phyloP scores from a whole-genome alignment of 1,140 invertebrate genomes.

The Caenorhabditis briggsae region DNA sequence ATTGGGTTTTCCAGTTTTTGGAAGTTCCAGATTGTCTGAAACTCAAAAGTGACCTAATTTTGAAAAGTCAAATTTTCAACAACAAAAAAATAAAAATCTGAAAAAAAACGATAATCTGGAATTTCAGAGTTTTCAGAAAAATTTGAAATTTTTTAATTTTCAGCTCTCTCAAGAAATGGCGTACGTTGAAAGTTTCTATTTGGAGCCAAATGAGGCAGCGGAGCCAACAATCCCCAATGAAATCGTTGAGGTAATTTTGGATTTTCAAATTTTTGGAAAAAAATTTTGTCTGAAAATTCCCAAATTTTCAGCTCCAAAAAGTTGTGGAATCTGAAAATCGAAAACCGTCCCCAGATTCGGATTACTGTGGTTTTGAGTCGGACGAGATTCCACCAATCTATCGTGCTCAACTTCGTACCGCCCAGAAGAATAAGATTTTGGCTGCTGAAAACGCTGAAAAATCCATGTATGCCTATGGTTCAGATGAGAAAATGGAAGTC shows the following conservation, averaged over 20 bases:
- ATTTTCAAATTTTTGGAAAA: no score
- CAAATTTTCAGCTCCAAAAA: background rate
- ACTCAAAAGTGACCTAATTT: no score
- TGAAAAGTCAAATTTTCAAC: no score
- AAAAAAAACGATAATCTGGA: no score
- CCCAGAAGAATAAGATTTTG: background rate
- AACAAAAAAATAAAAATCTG: no score
- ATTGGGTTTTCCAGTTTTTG: no score
- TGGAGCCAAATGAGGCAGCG: background rate
- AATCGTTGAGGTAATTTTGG: background rate
- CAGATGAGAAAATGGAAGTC: background rate
- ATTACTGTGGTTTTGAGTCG: slow-evolving; percentile 38
- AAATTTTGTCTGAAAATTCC: background rate
- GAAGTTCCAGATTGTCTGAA: background rate
- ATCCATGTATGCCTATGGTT: background rate
- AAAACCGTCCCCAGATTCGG: background rate
- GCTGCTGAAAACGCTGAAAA: slow-evolving; percentile 3
- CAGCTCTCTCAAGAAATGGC: background rate
- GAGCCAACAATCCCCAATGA: background rate
- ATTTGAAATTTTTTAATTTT: background rate
- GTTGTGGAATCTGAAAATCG: background rate
- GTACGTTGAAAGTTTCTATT: slow-evolving; percentile 38
- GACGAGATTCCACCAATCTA: slow-evolving; percentile 23
- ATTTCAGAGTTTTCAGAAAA: no score
- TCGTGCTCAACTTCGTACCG: slow-evolving; percentile 26